Evolutionary conservation across 2,888 invertebrate genomes (phyloP).

Genomic region (Automeris io): DNA sequence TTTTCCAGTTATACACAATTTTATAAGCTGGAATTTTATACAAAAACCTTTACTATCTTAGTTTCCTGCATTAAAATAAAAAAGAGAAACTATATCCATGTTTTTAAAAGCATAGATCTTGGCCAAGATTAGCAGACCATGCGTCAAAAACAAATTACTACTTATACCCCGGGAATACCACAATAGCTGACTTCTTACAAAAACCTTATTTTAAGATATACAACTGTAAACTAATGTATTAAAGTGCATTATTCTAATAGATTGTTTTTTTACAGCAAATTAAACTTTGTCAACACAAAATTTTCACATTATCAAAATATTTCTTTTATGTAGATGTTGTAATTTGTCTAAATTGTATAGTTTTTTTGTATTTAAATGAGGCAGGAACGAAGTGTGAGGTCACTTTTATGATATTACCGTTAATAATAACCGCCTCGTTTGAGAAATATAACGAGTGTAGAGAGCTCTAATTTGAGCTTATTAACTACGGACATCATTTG

Average conservation of each 20-base stretch:
- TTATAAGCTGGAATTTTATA: too few species aligned
- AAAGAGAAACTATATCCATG: slow-evolving; percentile 2
- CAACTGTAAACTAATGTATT: fast-evolving
- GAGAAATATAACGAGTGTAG: too few species aligned
- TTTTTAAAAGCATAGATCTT: background rate
- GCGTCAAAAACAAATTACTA: slow-evolving; percentile 4
- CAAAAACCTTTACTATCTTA: background rate
- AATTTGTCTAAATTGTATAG: slow-evolving; percentile 2
- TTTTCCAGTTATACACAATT: too few species aligned
- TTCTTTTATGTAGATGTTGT: slow-evolving; percentile 3
- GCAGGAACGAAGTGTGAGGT: background rate
- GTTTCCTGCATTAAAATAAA: background rate
- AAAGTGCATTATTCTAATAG: background rate
- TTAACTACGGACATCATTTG: too few species aligned
- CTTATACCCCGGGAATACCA: background rate
- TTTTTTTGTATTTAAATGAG: background rate
- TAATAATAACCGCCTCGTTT: too few species aligned
- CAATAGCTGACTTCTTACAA: background rate
- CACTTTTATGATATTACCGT: background rate
- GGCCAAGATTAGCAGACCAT: background rate
- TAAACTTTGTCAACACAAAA: background rate
- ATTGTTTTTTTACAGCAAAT: background rate
- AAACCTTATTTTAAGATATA: background rate
- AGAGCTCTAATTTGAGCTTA: too few species aligned
- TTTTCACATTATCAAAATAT: slow-evolving; percentile 3